These are phyloP conservation scores for Rhincodon typus DNA, from an alignment of 2,797 vertebrate species.

Conservation along the genomic window DNA sequence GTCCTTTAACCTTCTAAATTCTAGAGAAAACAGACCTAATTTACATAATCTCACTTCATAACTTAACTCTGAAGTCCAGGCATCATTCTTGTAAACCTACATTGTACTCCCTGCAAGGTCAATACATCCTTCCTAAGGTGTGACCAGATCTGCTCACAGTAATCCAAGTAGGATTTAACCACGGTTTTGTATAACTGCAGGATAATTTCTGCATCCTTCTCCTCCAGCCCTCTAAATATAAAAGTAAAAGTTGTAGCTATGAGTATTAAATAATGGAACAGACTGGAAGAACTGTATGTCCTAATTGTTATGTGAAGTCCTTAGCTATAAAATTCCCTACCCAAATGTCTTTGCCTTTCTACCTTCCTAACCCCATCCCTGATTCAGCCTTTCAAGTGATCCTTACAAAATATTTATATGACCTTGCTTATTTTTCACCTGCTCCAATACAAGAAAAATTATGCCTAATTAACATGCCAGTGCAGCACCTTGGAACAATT, in stretches of 20 bases:
- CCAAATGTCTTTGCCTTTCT: background rate
- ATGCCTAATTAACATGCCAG: background rate
- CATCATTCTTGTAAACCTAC: too few relatives aligned
- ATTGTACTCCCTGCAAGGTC: too few relatives aligned
- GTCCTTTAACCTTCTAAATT: too few relatives aligned
- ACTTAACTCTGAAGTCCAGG: too few relatives aligned
- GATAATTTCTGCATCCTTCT: too few relatives aligned
- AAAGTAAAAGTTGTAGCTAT: background rate
- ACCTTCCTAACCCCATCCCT: background rate
- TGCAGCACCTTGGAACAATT: background rate
- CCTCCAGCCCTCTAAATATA: too few relatives aligned
- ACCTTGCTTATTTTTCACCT: background rate
- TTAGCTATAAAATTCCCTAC: background rate
- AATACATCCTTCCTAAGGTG: too few relatives aligned
- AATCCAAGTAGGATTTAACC: too few relatives aligned
- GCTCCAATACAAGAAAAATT: background rate
- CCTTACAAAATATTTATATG: background rate
- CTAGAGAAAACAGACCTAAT: too few relatives aligned
- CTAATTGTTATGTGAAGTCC: background rate
- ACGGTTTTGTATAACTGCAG: too few relatives aligned
- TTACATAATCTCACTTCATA: too few relatives aligned
- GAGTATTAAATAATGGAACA: background rate
- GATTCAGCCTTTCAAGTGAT: background rate
- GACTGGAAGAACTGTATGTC: background rate
- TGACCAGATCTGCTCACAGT: too few relatives aligned